These are phyloP conservation scores for Gnatocerus cornutus DNA, from an alignment of 2,888 invertebrate species.

Conservation along the genomic window DNA sequence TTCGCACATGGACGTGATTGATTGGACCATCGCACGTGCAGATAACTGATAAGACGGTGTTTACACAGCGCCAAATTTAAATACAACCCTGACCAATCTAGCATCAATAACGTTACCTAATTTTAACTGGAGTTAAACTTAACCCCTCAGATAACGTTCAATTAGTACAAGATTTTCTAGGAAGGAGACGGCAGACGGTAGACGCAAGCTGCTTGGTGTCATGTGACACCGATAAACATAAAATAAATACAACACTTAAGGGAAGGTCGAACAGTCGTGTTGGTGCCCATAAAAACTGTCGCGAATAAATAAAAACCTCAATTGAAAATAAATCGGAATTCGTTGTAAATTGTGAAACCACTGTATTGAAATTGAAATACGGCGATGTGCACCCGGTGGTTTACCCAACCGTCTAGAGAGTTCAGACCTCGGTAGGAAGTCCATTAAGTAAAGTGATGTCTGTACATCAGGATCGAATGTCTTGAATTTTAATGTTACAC, in stretches of 20 bases:
- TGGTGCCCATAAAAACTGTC: slow-evolving; percentile 46
- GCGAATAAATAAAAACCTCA: slow-evolving; percentile 49
- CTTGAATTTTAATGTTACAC: slow-evolving; percentile 57
- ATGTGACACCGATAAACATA: slow-evolving; percentile 49
- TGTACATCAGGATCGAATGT: slow-evolving; percentile 57
- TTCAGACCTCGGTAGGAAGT: slow-evolving; percentile 55
- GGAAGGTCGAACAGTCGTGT: slow-evolving; percentile 30
- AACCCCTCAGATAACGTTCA: slow-evolving; percentile 47
- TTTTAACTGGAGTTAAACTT: slow-evolving; percentile 45
- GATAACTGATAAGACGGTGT: slow-evolving; percentile 52
- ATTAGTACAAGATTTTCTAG: slow-evolving; percentile 43
- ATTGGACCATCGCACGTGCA: slow-evolving; percentile 54
- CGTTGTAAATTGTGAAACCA: slow-evolving; percentile 50
- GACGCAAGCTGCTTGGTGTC: slow-evolving; percentile 47
- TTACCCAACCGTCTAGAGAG: slow-evolving; percentile 52
- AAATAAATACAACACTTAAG: slow-evolving; percentile 49
- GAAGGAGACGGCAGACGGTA: slow-evolving; percentile 32
- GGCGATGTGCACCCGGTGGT: slow-evolving; percentile 51
- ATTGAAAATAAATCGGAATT: slow-evolving; percentile 51
- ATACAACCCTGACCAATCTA: slow-evolving; percentile 21
- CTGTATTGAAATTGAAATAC: slow-evolving; percentile 56
- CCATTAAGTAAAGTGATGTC: slow-evolving; percentile 60
- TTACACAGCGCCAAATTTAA: slow-evolving; percentile 39
- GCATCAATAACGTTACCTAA: slow-evolving; percentile 24
- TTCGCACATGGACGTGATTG: slow-evolving; percentile 57